Evolutionary conservation across 2,888 invertebrate genomes (phyloP), one percentile per base, ranked within the genome.

Genomic region (Oscheius myriophilus): DNA sequence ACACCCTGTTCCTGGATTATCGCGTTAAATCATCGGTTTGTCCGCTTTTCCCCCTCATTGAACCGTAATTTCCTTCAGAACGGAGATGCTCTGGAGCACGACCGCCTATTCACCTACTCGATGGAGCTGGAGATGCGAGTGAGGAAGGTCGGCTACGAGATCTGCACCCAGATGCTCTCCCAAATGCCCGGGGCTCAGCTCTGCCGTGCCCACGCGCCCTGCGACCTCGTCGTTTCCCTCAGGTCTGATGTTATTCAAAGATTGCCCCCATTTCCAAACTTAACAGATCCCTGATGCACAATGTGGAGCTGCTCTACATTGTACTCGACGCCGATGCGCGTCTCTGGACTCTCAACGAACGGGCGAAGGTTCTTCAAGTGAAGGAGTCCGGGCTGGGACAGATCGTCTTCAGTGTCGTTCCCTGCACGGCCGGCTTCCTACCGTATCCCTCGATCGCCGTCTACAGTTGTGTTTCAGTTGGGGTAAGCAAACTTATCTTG

Each of bases 361-460:
- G 69, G 25, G 75, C 66, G n/a, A 81, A 81, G 62, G 83, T 83
- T 53, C 73, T 83, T 2, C 76, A 74, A 14, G 76, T 86, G 18
- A 86, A 86, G 54, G 86, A 85, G 52, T 82, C 78, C 42, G 86
- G 86, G 2, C 69, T 86, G n/a, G 86, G 84, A 9, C 84, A 83
- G 61, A 69, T 81, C 16, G 76, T 78, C 2, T 75, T 86, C 55
- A 72, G 78, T 12, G 78, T 86, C 9, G 73, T 82, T 25, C 86
- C 86, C 26, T 76, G 78, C 33, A 70, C 74, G 39, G 76, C 84
- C 41, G 86, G 86, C 21, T 83, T 77, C 69, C 71, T 86, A 42
- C 85, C 84, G 11, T 86, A 81, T 68, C 86, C 86, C 3, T 72
- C 72, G 1, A 78, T 86, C 14, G 75, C 76, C n/a, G 70, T 85